phyloP scores from a whole-genome alignment of 1,140 invertebrate species.

The Whitmania pigra region DNA sequence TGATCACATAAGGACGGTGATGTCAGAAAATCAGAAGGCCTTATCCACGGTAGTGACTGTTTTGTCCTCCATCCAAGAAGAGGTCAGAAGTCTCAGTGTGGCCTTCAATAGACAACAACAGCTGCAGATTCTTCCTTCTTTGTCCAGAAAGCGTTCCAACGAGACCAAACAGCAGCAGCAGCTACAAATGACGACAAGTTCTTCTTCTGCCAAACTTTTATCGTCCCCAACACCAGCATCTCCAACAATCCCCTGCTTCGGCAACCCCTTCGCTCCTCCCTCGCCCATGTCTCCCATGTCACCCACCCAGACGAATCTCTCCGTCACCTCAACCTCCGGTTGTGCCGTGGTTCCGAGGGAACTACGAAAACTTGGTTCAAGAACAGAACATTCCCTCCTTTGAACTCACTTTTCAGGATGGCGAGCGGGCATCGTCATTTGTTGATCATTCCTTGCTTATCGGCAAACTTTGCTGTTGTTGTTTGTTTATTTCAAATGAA shows the following conservation, averaged over 20 bases:
- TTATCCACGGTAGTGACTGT: constrained; percentile 40
- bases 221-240: background rate
- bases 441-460: too few species aligned
- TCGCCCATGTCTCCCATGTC: background rate
- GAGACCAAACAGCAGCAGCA: background rate
- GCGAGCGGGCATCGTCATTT: too few species aligned
- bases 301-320: background rate
- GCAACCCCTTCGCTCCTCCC: background rate
- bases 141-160: background rate
- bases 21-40: constrained; percentile 42
- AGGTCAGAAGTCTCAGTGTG: constrained; percentile 17
- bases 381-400: background rate
- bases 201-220: background rate
- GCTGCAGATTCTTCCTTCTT: background rate
- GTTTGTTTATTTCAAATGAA: too few species aligned
- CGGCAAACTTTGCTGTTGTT: too few species aligned
- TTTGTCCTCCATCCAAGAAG: constrained; percentile 36
- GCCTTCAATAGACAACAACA: constrained; percentile 16
- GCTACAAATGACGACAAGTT: background rate
- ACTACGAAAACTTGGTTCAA: background rate
- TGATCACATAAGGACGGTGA: constrained; percentile 37
- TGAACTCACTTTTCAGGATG: background rate
- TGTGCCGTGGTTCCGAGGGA: background rate
- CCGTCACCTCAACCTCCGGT: constrained; percentile 4
- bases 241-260: background rate